Base-by-base conservation (phyloP, 1,140 invertebrate species). In the Heliothis virescens region DNA sequence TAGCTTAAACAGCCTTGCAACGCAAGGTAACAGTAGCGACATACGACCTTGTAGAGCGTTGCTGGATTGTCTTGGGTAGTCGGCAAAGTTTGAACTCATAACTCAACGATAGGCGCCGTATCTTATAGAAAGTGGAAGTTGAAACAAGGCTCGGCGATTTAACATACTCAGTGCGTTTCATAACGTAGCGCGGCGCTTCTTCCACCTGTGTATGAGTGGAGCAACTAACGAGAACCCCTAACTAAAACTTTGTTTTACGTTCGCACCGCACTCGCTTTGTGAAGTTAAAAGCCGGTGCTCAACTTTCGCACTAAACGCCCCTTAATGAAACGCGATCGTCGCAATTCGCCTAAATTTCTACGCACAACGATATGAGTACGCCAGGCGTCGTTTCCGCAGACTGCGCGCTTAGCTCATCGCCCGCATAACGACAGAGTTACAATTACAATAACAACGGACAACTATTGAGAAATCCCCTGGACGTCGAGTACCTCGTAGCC, bases 391-490 rank as follows among this genome's bases (percentile, higher is more conserved):
- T 87, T 89, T 86, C n/a, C 85, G 79, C 83, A 74, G 82, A 79
- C 76, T 85, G 79, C 78, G 84, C 83, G 83, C 81, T 85, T n/a
- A n/a, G 86, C 83, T 82, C 83, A 82, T 72, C 79, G 83, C 87
- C 89, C 85, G 89, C 87, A 91, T 89, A 87, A 89, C 89, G 85
- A 89, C 83, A 89, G 89, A n/a, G 82, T 87, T 87, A 91, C n/a
- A 93, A 92, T 92, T 92, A 92, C n/a, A 92, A 93, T 93, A 93
- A 91, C 89, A 91, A 90, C 83, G 80, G 87, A n/a, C n/a, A 92
- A 90, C 87, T 92, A n/a, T 92, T 86, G 86, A 84, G 83, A 88
- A 89, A n/a, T n/a, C 86, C 86, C 84, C 81, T 55, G n/a, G 80
- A 83, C n/a, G 85, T 82, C 77, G 77, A 83, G 84, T 82, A 82